Conservation (phyloP, 1,140 invertebrate species). For the Mamestra configurata region DNA sequence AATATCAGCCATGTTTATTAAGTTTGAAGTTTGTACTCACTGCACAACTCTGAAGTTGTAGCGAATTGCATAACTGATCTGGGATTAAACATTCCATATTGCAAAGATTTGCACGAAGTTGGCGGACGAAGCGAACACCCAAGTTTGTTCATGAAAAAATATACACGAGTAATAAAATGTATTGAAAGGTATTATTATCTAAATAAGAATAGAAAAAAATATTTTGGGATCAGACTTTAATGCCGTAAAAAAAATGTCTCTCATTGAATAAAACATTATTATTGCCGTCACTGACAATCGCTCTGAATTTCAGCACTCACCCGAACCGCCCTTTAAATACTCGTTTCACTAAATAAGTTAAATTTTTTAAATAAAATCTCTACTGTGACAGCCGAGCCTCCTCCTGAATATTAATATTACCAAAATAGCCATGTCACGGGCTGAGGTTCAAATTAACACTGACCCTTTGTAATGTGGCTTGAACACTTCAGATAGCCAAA, state of each 20-base stretch:
- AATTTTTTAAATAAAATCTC: conserved; percentile 28
- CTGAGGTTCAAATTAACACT: conserved; percentile 40
- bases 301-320: neutral
- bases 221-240: neutral
- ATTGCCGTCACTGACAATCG: neutral
- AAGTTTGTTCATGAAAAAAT: conserved; percentile 34
- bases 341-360: conserved; percentile 39
- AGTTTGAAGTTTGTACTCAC: conserved; percentile 19
- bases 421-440: conserved; percentile 44
- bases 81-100: conserved; percentile 42
- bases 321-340: conserved; percentile 26
- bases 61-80: conserved; percentile 32
- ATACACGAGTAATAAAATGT: conserved; percentile 26
- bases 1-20: conserved; percentile 27
- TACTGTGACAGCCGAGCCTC: conserved; percentile 18
- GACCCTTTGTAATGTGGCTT: conserved; percentile 37
- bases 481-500: no score
- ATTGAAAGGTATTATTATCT: neutral
- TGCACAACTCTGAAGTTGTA: conserved; percentile 12
- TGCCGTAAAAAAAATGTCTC: neutral
- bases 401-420: conserved; percentile 54
- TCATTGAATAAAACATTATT: neutral
- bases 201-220: neutral
- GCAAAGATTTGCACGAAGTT: conserved; percentile 33
- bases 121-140: conserved; percentile 7